phyloP scores from a whole-genome alignment of 1,140 invertebrate species.

The Drosophila fuyamai region DNA sequence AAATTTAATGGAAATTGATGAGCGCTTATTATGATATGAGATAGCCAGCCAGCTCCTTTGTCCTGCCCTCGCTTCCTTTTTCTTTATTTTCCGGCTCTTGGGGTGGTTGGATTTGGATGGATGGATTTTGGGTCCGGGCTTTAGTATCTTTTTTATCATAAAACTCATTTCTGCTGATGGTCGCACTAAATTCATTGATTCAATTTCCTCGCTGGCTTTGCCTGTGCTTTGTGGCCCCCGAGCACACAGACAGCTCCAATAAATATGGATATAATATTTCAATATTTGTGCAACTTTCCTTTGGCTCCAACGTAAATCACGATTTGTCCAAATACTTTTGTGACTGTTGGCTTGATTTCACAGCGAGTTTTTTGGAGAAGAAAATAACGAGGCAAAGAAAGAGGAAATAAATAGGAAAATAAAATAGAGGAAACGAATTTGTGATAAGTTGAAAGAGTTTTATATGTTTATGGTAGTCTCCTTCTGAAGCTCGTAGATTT shows the following conservation, averaged over 20 bases:
- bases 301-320: conserved; percentile 60
- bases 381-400: neutral
- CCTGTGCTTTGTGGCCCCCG: neutral
- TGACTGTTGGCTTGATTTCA: conserved; percentile 6
- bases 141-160: conserved; percentile 76
- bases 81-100: conserved; percentile 6
- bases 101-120: conserved; percentile 42
- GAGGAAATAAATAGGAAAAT: conserved; percentile 4
- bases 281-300: conserved; percentile 69
- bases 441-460: conserved; percentile 2
- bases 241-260: conserved; percentile 29
- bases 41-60: conserved; percentile 54
- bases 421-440: neutral
- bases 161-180: conserved; percentile 79
- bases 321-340: conserved; percentile 46
- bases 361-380: neutral
- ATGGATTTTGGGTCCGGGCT: conserved; percentile 31
- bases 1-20: conserved; percentile 84
- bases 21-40: conserved; percentile 83
- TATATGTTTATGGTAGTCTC: neutral
- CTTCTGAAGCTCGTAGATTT: neutral
- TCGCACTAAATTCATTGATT: conserved; percentile 80
- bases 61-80: conserved; percentile 21
- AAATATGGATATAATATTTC: conserved; percentile 83
- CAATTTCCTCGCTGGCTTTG: conserved; percentile 70